Base-by-base conservation (phyloP, 2,888 invertebrate species). In the Aspidiotus destructor region DNA sequence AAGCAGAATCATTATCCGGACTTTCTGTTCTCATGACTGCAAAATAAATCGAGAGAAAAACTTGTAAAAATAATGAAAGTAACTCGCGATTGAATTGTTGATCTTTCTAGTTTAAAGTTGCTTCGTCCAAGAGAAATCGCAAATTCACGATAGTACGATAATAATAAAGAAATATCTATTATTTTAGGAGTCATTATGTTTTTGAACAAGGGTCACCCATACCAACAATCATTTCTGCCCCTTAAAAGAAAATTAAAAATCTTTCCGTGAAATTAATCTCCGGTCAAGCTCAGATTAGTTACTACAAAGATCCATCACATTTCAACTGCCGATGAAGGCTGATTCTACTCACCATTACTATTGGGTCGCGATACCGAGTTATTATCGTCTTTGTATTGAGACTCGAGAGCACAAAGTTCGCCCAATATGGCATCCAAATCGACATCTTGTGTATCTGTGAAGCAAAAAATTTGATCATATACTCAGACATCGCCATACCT, bases 1-100 rank as follows among this genome's bases (percentile, higher is more conserved):
- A 98, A 15, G 97, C 98, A 11, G 96, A 96, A 80, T 98, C 98
- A 79, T 95, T 96, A 79, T 97, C 97, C 0, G 96, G 96, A 67
- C 93, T 93, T 75, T 96, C 94, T 13, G 92, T 89, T 72, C 92
- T 84, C n/a, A 80, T 76, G 60, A 79, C 79, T 74, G 70, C 13
- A 13, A 55, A 13, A 53, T 17, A 15, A 60, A 60, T 17, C 9
- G 40, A 60, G 9, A 17, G 17, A 60, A 60, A 28, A 15, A 28
- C 6, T 17, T 16, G 17, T 40, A 60, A 16, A 55, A 64, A 55
- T 40, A n/a, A 13, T 41, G 41, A 60, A 60, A 2, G 28, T 28
- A 28, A 28, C 28, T 3, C 28, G 5, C 28, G 28, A 28, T 28
- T 3, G 28, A 28, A 28, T 28, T 28, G 28, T 5, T 28, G 28